Conservation (phyloP, 2,113 vertebrate genomes). For the Gadus macrocephalus region DNA sequence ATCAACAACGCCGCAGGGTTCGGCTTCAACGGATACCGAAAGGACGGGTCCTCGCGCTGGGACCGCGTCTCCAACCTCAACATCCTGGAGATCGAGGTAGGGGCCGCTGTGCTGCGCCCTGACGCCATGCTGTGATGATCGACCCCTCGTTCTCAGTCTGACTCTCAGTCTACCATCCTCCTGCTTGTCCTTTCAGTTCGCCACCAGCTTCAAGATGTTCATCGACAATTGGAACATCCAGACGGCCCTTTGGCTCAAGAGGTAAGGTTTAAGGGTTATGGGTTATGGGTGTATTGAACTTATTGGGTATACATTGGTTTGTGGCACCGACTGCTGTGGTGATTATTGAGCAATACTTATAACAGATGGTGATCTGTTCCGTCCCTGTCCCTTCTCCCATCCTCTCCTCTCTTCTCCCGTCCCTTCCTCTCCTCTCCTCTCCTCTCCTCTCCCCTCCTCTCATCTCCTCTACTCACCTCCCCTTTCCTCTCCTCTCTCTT, state of each 20-base stretch:
- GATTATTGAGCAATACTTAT: too few species aligned
- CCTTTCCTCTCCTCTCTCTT: too few species aligned
- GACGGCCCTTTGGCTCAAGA: slow-evolving; percentile 97
- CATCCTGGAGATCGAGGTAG: slow-evolving; percentile 93
- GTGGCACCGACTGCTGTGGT: too few species aligned
- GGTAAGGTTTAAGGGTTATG: slow-evolving; percentile 66
- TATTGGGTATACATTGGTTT: too few species aligned
- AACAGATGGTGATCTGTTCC: too few species aligned
- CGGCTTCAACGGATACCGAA: slow-evolving; percentile 92
- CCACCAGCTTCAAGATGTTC: slow-evolving; percentile 98
- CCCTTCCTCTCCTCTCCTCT: too few species aligned
- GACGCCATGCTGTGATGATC: background rate
- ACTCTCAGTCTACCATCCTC: slow-evolving; percentile 4
- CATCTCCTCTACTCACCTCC: too few species aligned
- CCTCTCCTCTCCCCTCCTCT: too few species aligned
- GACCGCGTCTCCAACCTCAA: slow-evolving; percentile 93
- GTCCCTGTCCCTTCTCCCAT: too few species aligned
- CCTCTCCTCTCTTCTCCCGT: too few species aligned
- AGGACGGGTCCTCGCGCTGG: slow-evolving; percentile 85
- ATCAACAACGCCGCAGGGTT: slow-evolving; percentile 99
- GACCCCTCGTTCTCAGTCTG: background rate
- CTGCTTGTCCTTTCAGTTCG: slow-evolving; percentile 76
- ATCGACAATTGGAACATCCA: slow-evolving; percentile 99
- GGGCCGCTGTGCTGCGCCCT: slow-evolving; percentile 1
- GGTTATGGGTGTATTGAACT: too few species aligned